Evolutionary conservation across 2,888 invertebrate species (phyloP).

Genomic region (Matsumyia berberina): DNA sequence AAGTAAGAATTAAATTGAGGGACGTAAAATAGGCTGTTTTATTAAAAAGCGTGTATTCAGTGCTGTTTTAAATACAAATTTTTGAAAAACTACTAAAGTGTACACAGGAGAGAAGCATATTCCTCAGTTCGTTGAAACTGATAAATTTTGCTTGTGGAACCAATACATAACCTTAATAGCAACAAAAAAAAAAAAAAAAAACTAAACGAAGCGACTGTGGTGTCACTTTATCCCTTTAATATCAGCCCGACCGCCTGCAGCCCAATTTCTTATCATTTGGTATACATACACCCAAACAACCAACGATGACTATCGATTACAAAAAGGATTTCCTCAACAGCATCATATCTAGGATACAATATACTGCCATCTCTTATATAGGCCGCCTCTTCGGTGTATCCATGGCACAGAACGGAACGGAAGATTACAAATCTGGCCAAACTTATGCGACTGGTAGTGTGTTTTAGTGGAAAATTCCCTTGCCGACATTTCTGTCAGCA

Average conservation of each 20-base stretch:
- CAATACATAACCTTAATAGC: too few species aligned
- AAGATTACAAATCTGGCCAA: conserved; percentile 39
- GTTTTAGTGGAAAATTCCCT: conserved; percentile 44
- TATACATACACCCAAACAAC: conserved; percentile 23
- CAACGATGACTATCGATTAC: conserved; percentile 54
- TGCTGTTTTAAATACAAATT: too few species aligned
- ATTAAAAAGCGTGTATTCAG: too few species aligned
- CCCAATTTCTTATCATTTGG: conserved; percentile 44
- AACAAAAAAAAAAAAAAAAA: neutral
- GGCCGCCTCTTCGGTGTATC: conserved; percentile 26
- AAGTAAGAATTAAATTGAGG: too few species aligned
- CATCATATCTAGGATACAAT: conserved; percentile 53
- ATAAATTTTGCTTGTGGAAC: too few species aligned
- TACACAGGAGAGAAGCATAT: too few species aligned
- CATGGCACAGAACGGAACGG: conserved; percentile 7
- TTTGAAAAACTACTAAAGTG: too few species aligned
- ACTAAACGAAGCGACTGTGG: conserved; percentile 26
- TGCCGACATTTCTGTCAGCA: conserved; percentile 52
- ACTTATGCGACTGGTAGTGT: conserved; percentile 18
- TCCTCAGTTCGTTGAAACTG: too few species aligned
- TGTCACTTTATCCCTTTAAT: conserved; percentile 45
- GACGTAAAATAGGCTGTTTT: too few species aligned
- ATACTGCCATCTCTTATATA: conserved; percentile 11
- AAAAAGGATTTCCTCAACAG: conserved; percentile 53
- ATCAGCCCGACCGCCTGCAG: conserved; percentile 36